These are phyloP conservation scores for Oeneis ivallda DNA, from an alignment of 2,888 invertebrate species.

Conservation along the genomic window DNA sequence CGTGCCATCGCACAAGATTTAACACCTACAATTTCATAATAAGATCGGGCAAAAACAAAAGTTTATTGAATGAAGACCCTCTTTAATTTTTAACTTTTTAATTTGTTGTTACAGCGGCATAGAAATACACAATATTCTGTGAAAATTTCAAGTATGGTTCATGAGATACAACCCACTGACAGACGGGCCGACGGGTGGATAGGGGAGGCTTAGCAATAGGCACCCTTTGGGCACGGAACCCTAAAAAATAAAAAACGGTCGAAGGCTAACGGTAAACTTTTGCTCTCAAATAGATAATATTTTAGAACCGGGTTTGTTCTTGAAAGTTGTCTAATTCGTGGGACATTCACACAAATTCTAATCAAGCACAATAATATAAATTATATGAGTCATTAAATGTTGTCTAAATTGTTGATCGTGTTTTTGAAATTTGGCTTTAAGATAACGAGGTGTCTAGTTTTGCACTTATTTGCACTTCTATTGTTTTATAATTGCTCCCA, in stretches of 20 bases:
- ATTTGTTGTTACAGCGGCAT: too few species aligned
- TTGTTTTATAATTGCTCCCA: conserved; percentile 1
- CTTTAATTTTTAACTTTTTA: too few species aligned
- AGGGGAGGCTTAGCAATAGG: too few species aligned
- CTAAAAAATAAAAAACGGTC: not conserved
- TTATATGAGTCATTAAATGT: conserved; percentile 3
- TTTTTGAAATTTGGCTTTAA: conserved; percentile 6
- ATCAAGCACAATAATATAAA: conserved; percentile 9
- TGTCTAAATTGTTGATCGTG: conserved; percentile 11
- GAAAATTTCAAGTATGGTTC: too few species aligned
- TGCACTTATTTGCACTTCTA: not conserved
- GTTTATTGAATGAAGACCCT: too few species aligned
- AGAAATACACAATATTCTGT: too few species aligned
- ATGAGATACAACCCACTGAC: too few species aligned
- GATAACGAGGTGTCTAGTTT: conserved; percentile 8
- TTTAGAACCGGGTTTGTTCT: conserved; percentile 23
- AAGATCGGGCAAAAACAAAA: too few species aligned
- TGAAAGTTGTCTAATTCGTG: conserved; percentile 30
- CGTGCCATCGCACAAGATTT: too few species aligned
- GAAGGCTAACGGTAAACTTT: conserved; percentile 8
- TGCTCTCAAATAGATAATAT: conserved; percentile 4
- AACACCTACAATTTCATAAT: too few species aligned
- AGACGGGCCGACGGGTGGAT: too few species aligned
- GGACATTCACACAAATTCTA: conserved; percentile 22
- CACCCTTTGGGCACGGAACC: too few species aligned